These are phyloP conservation scores for Urechis unicinctus DNA, from an alignment of 2,888 invertebrate species.

Conservation along the genomic window DNA sequence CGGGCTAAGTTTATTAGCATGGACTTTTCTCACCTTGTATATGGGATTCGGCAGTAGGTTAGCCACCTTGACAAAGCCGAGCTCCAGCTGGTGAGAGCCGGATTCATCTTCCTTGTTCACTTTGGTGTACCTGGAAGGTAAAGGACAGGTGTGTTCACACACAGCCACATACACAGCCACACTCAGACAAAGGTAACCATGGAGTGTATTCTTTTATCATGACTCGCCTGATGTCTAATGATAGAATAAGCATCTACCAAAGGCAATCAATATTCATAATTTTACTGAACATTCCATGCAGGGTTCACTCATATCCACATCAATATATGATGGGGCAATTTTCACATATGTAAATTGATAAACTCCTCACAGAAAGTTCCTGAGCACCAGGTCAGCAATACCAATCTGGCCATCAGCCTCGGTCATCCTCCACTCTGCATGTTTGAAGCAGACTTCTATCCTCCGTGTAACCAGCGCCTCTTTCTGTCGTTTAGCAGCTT, in stretches of 20 bases:
- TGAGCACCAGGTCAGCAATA: constrained; percentile 88
- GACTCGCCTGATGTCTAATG: too few relatives aligned
- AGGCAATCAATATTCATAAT: too few relatives aligned
- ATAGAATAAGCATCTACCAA: too few relatives aligned
- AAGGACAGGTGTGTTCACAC: too few relatives aligned
- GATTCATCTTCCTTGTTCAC: constrained; percentile 94
- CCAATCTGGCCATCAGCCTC: constrained; percentile 97
- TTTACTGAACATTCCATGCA: too few relatives aligned
- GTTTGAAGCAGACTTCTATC: constrained; percentile 95
- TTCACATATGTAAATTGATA: neutral
- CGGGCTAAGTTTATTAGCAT: too few relatives aligned
- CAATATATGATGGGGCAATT: too few relatives aligned
- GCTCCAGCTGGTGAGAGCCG: constrained; percentile 90
- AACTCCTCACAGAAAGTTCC: constrained; percentile 75
- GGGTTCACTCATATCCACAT: too few relatives aligned
- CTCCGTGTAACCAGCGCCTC: constrained; percentile 61
- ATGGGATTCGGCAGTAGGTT: constrained; percentile 90
- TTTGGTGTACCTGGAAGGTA: constrained; percentile 72
- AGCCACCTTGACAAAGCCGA: constrained; percentile 91
- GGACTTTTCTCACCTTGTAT: constrained; percentile 63
- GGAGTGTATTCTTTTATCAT: too few relatives aligned
- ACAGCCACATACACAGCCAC: too few relatives aligned
- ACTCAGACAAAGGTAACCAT: too few relatives aligned
- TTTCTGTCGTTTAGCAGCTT: constrained; percentile 9
- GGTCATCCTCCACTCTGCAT: constrained; percentile 95